Evolutionary conservation across 2,797 vertebrate genomes (phyloP).

Genomic region (Epinephelus awoara): DNA sequence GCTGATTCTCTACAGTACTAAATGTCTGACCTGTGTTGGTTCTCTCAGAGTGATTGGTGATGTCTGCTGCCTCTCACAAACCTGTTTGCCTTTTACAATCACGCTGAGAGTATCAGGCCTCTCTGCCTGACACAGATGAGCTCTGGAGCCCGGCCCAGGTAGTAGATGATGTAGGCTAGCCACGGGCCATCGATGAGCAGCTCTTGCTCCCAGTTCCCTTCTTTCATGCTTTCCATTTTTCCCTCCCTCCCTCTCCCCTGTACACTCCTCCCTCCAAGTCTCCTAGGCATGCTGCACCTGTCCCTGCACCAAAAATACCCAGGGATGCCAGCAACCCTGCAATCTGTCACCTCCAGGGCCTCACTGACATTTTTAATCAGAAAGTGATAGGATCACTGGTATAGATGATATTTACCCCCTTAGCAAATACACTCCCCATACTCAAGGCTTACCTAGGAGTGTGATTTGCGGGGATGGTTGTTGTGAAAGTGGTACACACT

Average conservation of each 20-base stretch:
- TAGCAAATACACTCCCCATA: slow-evolving; percentile 73
- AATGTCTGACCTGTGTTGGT: slow-evolving; percentile 59
- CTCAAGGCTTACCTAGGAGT: slow-evolving; percentile 73
- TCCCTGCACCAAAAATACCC: slow-evolving; percentile 83
- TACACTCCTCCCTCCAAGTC: slow-evolving; percentile 68
- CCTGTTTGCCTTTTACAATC: slow-evolving; percentile 74
- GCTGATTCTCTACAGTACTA: slow-evolving; percentile 37
- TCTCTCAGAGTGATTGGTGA: slow-evolving; percentile 74
- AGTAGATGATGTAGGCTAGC: slow-evolving; percentile 68
- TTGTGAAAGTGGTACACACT: slow-evolving; percentile 67
- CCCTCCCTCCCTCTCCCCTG: slow-evolving; percentile 52
- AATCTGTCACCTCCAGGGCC: slow-evolving; percentile 85
- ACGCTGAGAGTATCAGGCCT: slow-evolving; percentile 73
- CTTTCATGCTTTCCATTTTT: slow-evolving; percentile 60
- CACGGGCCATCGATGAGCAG: slow-evolving; percentile 75
- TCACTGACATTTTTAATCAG: slow-evolving; percentile 87
- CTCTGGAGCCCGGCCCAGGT: slow-evolving; percentile 76
- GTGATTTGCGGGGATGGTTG: slow-evolving; percentile 74
- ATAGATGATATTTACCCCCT: slow-evolving; percentile 78
- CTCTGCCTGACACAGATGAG: slow-evolving; percentile 78
- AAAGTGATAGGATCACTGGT: slow-evolving; percentile 80
- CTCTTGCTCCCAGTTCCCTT: slow-evolving; percentile 63
- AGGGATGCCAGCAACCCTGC: slow-evolving; percentile 79
- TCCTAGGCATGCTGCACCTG: slow-evolving; percentile 84
- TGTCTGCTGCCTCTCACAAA: slow-evolving; percentile 63